Percentiles rank a stretch among this genome's conserved stretches.
phyloP scores from a whole-genome alignment of 2,113 vertebrate species.

The Oreocharis arfaki region DNA sequence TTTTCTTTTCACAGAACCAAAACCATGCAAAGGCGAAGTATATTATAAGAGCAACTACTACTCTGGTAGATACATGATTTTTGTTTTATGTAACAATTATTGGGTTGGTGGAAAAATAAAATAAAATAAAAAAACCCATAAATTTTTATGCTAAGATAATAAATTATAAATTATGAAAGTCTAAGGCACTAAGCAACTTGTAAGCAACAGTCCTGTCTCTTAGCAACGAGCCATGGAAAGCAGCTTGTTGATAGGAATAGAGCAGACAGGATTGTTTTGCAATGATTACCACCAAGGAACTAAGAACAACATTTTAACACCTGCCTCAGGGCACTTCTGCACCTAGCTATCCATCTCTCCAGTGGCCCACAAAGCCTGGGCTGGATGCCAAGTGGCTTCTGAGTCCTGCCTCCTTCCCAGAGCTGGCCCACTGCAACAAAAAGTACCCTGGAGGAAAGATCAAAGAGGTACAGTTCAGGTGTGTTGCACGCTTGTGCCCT shows the following conservation, averaged over 20 bases:
- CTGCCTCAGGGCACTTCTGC: conserved; percentile 76
- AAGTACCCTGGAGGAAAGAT: conserved; percentile 26
- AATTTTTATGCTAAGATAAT: conserved; percentile 74
- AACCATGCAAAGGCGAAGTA: conserved; percentile 27
- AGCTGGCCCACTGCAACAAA: conserved; percentile 61
- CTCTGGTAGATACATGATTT: conserved; percentile 45
- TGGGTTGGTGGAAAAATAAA: conserved; percentile 63
- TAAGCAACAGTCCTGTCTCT: conserved; percentile 81
- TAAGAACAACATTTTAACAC: conserved; percentile 80
- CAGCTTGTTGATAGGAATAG: conserved; percentile 72
- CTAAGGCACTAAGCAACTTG: conserved; percentile 71
- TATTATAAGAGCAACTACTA: background rate
- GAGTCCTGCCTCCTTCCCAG: conserved; percentile 61
- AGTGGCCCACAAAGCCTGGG: conserved; percentile 76
- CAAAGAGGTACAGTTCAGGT: conserved; percentile 1
- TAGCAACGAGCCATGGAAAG: conserved; percentile 75
- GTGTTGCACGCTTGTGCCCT: background rate
- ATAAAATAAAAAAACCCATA: conserved; percentile 56
- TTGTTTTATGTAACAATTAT: conserved; percentile 68
- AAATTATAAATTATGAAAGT: conserved; percentile 81
- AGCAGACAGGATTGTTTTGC: conserved; percentile 75
- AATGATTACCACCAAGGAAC: conserved; percentile 72
- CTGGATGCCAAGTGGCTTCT: conserved; percentile 71
- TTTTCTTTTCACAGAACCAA: conserved; percentile 51
- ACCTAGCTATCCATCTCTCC: conserved; percentile 68